Conservation (phyloP, 1,140 invertebrate genomes). For the Euglossa dilemma region DNA sequence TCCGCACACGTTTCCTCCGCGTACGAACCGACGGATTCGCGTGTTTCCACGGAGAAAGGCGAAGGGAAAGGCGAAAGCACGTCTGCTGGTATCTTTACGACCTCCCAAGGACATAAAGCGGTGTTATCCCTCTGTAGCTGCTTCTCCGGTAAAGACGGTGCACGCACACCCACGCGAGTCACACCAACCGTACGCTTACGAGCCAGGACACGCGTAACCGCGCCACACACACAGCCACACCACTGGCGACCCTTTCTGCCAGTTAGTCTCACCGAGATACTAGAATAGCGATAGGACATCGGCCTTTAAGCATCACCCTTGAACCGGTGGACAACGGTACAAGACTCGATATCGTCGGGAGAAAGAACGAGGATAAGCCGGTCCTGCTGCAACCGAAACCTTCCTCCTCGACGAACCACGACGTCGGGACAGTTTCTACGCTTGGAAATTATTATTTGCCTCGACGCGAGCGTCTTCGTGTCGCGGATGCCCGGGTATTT, state of each 20-base stretch:
- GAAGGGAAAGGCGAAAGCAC: constrained; percentile 32
- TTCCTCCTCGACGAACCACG: background rate
- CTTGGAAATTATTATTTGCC: background rate
- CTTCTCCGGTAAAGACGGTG: constrained; percentile 39
- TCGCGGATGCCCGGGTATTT: background rate
- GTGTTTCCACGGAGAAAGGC: constrained; percentile 13
- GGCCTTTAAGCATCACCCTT: constrained; percentile 54
- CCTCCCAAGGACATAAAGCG: constrained; percentile 68
- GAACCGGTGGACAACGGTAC: constrained; percentile 48
- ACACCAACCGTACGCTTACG: background rate
- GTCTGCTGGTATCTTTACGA: constrained; percentile 70
- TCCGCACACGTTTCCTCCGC: background rate
- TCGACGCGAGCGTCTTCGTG: background rate
- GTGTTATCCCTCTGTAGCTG: constrained; percentile 68
- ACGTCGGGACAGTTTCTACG: constrained; percentile 11
- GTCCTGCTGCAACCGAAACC: constrained; percentile 1
- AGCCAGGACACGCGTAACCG: background rate
- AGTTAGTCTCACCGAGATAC: constrained; percentile 54
- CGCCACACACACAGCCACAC: constrained; percentile 7
- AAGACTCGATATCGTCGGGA: constrained; percentile 49
- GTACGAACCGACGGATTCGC: constrained; percentile 25
- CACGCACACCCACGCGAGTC: constrained; percentile 5
- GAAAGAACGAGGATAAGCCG: constrained; percentile 34
- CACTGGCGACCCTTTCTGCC: constrained; percentile 30
- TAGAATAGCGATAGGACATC: constrained; percentile 53